These are phyloP conservation scores for Montifringilla adamsi DNA, from an alignment of 2,113 vertebrate species.

Conservation along the genomic window DNA sequence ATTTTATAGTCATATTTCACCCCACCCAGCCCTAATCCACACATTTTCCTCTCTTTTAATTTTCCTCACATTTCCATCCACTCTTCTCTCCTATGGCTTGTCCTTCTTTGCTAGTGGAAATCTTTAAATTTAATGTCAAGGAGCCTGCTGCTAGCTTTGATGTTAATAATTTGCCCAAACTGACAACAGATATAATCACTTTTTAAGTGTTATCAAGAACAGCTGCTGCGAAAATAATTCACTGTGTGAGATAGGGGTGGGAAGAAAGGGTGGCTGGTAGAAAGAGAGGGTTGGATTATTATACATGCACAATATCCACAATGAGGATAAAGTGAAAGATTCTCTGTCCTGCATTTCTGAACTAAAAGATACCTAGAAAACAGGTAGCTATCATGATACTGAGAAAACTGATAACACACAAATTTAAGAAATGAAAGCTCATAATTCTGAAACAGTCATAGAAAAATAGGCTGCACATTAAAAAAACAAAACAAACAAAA, in stretches of 20 bases:
- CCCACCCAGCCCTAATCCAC: neutral
- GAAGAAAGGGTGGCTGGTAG: neutral
- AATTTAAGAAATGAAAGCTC: conserved; percentile 16
- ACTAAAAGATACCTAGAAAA: neutral
- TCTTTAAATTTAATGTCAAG: conserved; percentile 10
- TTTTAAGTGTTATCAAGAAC: conserved; percentile 52
- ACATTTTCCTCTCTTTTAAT: neutral
- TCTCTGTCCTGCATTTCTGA: neutral
- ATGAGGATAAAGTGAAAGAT: conserved; percentile 8
- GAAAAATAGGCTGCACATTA: neutral
- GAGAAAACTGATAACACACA: neutral
- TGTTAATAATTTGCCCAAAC: conserved; percentile 64
- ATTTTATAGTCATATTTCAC: neutral
- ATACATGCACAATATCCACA: neutral
- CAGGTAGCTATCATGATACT: neutral
- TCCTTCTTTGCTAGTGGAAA: neutral
- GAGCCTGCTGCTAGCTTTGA: conserved; percentile 20
- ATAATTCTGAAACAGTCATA: neutral
- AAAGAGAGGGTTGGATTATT: neutral
- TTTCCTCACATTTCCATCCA: neutral
- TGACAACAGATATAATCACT: conserved; percentile 61
- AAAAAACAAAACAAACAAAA: no score
- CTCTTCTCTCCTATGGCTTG: neutral
- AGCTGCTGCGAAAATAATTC: conserved; percentile 39
- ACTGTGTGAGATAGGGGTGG: neutral